Percentiles rank a stretch among this genome's conserved stretches.
Conservation (phyloP, 1,140 invertebrate genomes). For the Drosophila trapezifrons region DNA sequence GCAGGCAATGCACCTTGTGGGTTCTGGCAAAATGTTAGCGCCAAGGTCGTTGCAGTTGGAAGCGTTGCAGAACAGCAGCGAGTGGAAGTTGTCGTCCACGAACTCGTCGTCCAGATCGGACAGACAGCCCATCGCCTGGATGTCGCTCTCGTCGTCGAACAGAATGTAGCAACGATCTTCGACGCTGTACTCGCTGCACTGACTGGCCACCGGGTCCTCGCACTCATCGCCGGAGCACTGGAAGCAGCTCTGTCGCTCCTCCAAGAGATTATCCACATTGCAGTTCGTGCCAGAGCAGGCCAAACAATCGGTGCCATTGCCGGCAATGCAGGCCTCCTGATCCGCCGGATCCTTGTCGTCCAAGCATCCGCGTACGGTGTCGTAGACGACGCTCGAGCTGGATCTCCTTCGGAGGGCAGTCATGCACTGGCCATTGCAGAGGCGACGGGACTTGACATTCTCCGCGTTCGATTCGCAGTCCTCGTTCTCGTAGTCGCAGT, state of each 20-base stretch:
- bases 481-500: conserved; percentile 55
- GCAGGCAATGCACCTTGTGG: conserved; percentile 55
- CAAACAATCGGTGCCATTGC: conserved; percentile 37
- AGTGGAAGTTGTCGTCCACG: conserved; percentile 38
- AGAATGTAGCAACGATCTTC: conserved; percentile 61
- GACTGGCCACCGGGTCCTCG: background rate
- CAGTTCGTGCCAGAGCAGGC: conserved; percentile 48
- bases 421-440: conserved; percentile 76
- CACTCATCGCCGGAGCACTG: conserved; percentile 26
- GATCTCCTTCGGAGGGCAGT: conserved; percentile 39
- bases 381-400: conserved; percentile 20
- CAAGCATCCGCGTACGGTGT: conserved; percentile 62
- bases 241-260: conserved; percentile 50
- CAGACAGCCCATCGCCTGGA: conserved; percentile 55
- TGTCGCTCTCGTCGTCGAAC: conserved; percentile 29
- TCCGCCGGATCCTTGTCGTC: conserved; percentile 74
- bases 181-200: conserved; percentile 36
- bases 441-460: conserved; percentile 41
- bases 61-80: conserved; percentile 37
- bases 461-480: conserved; percentile 51
- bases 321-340: conserved; percentile 47
- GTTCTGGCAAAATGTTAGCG: conserved; percentile 38
- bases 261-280: conserved; percentile 41
- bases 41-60: conserved; percentile 64
- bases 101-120: conserved; percentile 46